Percentiles rank a stretch among this genome's conserved stretches.
phyloP scores from a whole-genome alignment of 2,113 vertebrate species.

The Catharus minimus region DNA sequence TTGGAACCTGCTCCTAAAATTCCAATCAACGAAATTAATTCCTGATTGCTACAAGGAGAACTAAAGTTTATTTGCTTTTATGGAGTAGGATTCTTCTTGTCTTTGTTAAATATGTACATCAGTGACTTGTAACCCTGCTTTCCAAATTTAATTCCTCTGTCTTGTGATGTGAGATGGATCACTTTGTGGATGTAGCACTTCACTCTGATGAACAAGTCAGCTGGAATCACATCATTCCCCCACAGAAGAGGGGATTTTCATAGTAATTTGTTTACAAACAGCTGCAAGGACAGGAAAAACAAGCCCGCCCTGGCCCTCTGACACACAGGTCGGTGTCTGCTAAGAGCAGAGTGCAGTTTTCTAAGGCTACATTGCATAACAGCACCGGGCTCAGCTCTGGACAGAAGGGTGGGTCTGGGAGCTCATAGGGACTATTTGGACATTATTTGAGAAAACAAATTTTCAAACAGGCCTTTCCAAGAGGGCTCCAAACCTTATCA shows the following conservation, averaged over 20 bases:
- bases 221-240: background rate
- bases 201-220: background rate
- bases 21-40: background rate
- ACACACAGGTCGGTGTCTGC: constrained; percentile 9
- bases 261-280: background rate
- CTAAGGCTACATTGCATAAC: constrained; percentile 28
- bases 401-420: constrained; percentile 50
- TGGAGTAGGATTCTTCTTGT: background rate
- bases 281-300: background rate
- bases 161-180: background rate
- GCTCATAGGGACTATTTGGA: constrained; percentile 17
- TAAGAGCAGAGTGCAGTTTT: background rate
- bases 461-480: constrained; percentile 42
- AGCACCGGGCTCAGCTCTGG: background rate
- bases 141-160: background rate
- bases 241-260: background rate
- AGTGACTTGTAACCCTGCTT: background rate
- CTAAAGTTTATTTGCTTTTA: background rate
- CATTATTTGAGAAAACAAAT: constrained; percentile 34
- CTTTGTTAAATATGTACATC: background rate
- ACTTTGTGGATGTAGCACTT: background rate
- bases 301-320: background rate
- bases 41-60: background rate
- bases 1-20: background rate
- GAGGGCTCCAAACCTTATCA: constrained; percentile 25